Percentiles rank a stretch among this genome's conserved stretches.
Conservation (phyloP, 2,113 vertebrate genomes). For the Seriola quinqueradiata region DNA sequence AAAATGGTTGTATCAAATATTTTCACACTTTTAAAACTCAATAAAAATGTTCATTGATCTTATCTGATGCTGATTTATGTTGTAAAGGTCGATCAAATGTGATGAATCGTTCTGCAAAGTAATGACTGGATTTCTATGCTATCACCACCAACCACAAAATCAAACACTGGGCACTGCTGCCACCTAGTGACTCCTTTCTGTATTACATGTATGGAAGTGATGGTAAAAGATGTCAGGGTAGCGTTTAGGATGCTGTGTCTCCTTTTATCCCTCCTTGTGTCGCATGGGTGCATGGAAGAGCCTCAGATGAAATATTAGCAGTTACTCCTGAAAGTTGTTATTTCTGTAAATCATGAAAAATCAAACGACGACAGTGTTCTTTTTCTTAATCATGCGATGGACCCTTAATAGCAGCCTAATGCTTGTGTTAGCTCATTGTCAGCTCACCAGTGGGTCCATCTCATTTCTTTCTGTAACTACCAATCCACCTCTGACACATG, state of each 20-base stretch:
- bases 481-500: neutral
- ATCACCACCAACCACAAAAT: neutral
- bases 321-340: neutral
- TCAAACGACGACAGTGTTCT: neutral
- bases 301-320: neutral
- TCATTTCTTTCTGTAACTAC: neutral
- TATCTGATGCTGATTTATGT: neutral
- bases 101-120: neutral
- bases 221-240: neutral
- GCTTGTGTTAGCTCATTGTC: neutral
- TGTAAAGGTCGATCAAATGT: neutral
- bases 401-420: neutral
- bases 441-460: neutral
- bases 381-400: neutral
- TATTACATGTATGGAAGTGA: neutral
- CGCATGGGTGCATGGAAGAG: neutral
- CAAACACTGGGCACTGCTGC: neutral
- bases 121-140: neutral
- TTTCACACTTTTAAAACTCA: no score
- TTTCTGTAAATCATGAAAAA: neutral
- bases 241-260: neutral
- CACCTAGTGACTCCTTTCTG: neutral
- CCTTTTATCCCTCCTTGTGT: neutral
- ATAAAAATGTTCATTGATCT: neutral
- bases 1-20: no score